These are phyloP conservation scores for Vulpes vulpes DNA, from an alignment of 2,113 vertebrate genomes.

Conservation along the genomic window DNA sequence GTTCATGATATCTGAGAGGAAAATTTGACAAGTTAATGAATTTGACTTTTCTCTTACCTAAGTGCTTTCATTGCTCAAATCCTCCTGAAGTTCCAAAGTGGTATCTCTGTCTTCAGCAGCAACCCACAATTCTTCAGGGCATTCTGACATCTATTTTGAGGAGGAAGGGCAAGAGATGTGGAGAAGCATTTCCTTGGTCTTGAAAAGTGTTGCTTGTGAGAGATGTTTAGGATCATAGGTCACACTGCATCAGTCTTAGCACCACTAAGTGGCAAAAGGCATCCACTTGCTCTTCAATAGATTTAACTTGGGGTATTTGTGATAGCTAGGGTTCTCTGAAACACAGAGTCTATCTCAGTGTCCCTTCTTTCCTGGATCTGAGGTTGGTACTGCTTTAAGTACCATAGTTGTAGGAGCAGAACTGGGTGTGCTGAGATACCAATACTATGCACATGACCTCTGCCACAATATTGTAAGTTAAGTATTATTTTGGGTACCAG, in stretches of 20 bases:
- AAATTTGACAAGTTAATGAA: slow-evolving; percentile 63
- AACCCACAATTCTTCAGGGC: background rate
- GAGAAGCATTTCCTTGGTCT: background rate
- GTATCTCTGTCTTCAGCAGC: slow-evolving; percentile 8
- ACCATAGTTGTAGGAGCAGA: background rate
- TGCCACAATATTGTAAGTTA: background rate
- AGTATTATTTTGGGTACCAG: background rate
- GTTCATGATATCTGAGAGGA: background rate
- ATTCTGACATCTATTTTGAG: background rate
- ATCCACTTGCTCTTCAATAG: background rate
- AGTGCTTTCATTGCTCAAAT: slow-evolving; percentile 61
- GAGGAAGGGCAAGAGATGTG: background rate
- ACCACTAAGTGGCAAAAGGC: background rate
- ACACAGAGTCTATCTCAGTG: background rate
- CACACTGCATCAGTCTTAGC: background rate
- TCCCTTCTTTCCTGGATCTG: background rate
- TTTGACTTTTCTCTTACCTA: slow-evolving; percentile 56
- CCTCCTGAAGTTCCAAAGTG: background rate
- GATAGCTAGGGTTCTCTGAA: background rate
- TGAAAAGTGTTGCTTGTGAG: background rate
- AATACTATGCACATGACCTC: background rate
- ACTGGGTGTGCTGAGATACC: background rate
- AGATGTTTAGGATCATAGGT: background rate
- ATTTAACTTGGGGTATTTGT: background rate
- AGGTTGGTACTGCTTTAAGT: background rate